Conservation (phyloP, 92 coral and sea anemone species). For the Siderastrea radians region DNA sequence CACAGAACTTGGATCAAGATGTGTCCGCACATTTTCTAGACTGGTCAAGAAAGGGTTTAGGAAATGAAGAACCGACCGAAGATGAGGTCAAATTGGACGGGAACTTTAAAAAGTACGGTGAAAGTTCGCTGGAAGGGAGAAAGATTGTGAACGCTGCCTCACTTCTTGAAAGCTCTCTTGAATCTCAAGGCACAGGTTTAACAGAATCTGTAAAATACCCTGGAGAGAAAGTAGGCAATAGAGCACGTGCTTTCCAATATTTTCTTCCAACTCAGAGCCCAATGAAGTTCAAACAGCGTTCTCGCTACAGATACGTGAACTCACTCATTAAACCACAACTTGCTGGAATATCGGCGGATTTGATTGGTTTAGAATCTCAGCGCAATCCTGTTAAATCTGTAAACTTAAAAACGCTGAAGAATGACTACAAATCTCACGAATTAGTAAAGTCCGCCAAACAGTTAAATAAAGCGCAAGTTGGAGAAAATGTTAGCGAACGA, state of each 20-base stretch:
- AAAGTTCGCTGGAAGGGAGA: conserved; percentile 19
- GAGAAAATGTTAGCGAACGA: neutral
- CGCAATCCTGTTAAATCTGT: neutral
- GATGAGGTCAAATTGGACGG: neutral
- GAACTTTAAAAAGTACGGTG: neutral
- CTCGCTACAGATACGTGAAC: conserved; percentile 31
- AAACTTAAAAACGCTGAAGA: neutral
- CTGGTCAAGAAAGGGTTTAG: neutral
- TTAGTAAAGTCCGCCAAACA: neutral
- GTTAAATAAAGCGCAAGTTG: neutral
- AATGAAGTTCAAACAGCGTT: neutral
- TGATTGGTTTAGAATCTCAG: conserved; percentile 6
- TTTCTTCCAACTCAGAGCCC: neutral
- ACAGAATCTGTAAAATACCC: neutral
- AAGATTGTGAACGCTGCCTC: conserved; percentile 32
- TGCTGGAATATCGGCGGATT: conserved; percentile 22
- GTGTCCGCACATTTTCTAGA: neutral
- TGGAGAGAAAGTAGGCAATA: neutral
- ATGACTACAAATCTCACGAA: neutral
- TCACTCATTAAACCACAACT: conserved; percentile 40
- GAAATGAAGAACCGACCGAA: neutral
- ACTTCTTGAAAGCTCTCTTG: conserved; percentile 5
- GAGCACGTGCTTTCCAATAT: neutral
- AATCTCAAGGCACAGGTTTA: neutral
- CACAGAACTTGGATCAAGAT: neutral